Evolutionary conservation across 2,797 vertebrate genomes (phyloP).

Genomic region (Gymnocypris eckloni): DNA sequence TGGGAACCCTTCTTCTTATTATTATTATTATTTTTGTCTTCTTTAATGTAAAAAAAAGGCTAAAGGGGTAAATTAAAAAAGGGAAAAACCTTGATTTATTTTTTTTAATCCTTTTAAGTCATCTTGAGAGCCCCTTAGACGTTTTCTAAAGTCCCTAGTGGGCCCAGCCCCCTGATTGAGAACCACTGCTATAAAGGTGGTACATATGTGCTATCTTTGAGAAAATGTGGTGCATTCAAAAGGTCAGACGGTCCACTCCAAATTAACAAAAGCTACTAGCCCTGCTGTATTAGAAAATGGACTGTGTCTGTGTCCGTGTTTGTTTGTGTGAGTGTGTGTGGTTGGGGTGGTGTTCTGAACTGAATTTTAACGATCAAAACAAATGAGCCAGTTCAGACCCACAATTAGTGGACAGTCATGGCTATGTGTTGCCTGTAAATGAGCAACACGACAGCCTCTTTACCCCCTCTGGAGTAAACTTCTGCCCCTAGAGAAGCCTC

Average conservation of each 20-base stretch:
- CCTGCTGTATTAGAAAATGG: slow-evolving; percentile 82
- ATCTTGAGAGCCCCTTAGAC: background rate
- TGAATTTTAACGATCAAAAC: slow-evolving; percentile 89
- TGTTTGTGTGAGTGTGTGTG: slow-evolving; percentile 10
- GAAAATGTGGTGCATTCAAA: slow-evolving; percentile 50
- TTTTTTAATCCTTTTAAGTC: background rate
- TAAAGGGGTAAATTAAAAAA: background rate
- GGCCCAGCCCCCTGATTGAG: background rate
- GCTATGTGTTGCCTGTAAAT: slow-evolving; percentile 90
- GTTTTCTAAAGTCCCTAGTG: background rate
- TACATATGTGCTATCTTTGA: slow-evolving; percentile 55
- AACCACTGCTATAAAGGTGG: background rate
- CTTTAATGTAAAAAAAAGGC: background rate
- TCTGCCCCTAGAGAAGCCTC: slow-evolving; percentile 86
- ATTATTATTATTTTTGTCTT: too few relatives aligned
- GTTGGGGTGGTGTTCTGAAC: slow-evolving; percentile 67
- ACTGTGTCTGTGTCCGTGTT: background rate
- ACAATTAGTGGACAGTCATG: slow-evolving; percentile 88
- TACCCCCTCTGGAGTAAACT: slow-evolving; percentile 84
- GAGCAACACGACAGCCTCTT: slow-evolving; percentile 93
- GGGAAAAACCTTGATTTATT: too few relatives aligned
- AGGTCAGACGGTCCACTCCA: slow-evolving; percentile 71
- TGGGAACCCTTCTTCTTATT: too few relatives aligned
- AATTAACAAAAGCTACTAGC: slow-evolving; percentile 72
- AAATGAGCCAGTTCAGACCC: slow-evolving; percentile 85